These are phyloP conservation scores for Argyresthia albistria DNA, from an alignment of 2,888 invertebrate species.

Conservation along the genomic window DNA sequence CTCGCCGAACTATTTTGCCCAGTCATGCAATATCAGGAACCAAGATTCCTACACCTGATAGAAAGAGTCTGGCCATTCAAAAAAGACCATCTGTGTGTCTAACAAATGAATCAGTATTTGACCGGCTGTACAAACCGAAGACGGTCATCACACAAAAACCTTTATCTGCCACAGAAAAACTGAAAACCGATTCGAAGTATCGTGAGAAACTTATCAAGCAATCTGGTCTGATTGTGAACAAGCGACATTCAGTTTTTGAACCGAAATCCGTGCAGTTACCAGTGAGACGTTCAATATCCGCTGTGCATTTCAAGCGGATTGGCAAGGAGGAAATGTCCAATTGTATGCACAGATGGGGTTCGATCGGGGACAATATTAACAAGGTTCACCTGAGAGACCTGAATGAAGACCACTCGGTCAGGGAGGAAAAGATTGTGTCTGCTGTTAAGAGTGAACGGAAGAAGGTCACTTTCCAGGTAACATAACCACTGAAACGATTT, in stretches of 20 bases:
- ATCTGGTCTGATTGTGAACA: conserved; percentile 29
- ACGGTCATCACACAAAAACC: conserved; percentile 15
- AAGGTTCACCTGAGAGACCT: conserved; percentile 31
- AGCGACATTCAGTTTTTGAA: conserved; percentile 34
- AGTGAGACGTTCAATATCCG: conserved; percentile 55
- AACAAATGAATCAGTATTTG: conserved; percentile 55
- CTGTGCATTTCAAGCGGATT: conserved; percentile 56
- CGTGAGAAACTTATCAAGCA: conserved; percentile 34
- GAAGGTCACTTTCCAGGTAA: conserved; percentile 36
- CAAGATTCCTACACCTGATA: not conserved
- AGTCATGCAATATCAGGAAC: not conserved
- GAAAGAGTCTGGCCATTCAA: conserved; percentile 2
- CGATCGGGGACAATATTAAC: conserved; percentile 49
- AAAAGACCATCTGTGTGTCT: conserved; percentile 10
- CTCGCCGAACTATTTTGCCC: not conserved
- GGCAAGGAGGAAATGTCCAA: conserved; percentile 39
- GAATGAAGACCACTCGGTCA: conserved; percentile 36
- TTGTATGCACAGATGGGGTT: conserved; percentile 55
- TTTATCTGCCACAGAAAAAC: conserved; percentile 24
- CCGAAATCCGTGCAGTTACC: conserved; percentile 16
- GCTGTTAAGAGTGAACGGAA: conserved; percentile 57
- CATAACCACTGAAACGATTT: too few relatives aligned
- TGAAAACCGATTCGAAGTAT: conserved; percentile 34
- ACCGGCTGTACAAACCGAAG: conserved; percentile 52
- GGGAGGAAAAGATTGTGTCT: conserved; percentile 34